These are phyloP conservation scores for Calidris pygmaea DNA, from an alignment of 2,113 vertebrate genomes.

Conservation along the genomic window DNA sequence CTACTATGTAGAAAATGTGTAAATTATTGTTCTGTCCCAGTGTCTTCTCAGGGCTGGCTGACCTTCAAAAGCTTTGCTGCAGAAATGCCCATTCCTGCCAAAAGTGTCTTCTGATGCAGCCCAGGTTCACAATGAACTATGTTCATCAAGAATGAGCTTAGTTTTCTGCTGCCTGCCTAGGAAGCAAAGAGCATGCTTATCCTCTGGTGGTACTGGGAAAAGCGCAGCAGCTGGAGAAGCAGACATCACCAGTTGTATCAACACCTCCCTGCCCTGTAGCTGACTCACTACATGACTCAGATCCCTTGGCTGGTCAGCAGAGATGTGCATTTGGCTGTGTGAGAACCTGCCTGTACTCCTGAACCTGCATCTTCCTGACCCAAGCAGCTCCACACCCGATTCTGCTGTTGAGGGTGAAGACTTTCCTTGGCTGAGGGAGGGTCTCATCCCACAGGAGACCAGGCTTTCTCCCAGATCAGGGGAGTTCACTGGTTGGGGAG, in stretches of 20 bases:
- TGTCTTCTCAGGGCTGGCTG: neutral
- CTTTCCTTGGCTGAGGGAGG: neutral
- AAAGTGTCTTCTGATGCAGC: neutral
- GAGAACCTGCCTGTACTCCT: neutral
- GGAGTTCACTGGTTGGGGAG: neutral
- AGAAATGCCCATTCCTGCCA: neutral
- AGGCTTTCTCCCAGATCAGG: neutral
- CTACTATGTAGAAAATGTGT: neutral
- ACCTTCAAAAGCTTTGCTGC: neutral
- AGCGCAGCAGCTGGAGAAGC: neutral
- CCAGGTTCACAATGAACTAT: neutral
- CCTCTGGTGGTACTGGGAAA: neutral
- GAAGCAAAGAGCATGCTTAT: neutral
- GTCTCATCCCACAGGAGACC: neutral
- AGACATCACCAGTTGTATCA: neutral
- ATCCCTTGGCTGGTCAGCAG: neutral
- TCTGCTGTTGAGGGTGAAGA: neutral
- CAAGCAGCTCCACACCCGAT: neutral
- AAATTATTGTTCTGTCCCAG: neutral
- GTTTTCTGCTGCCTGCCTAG: neutral
- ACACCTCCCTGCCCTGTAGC: neutral
- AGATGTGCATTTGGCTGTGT: fast-evolving
- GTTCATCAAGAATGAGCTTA: neutral
- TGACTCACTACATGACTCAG: neutral
- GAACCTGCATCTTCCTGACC: neutral